Evolutionary conservation across 2,888 invertebrate species (phyloP), one percentile per base, ranked within the genome.

Genomic region (Cataglyphis livida): DNA sequence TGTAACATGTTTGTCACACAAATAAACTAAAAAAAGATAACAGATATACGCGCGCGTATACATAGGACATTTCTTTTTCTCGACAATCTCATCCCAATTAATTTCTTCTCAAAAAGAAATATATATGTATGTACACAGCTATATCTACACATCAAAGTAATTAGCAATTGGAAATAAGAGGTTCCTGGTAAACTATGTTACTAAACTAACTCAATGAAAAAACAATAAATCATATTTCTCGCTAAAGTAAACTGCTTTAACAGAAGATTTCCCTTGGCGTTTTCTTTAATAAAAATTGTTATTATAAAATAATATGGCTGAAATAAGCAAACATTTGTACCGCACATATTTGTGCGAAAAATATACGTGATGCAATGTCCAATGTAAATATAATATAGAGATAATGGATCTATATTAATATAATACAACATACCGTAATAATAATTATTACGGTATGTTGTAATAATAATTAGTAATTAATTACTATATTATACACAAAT

Each of bases 251-350:
- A 71, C 10, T 18, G 9, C 35, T 54, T 71, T 18, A 57, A n/a
- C 6, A n/a, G 51, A 51, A 57, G 10, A 35, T 38, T 71, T 71
- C 0, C 4, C 18, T 38, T 10, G 21, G 3, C 1, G 18, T 38
- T 71, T 54, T 71, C 35, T 9, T 5, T 10, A 71, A 35, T 71
- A 38, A 54, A 70, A 70, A 21, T 35, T 70, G 35, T 71, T 25
- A 57, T 38, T 35, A 25, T 12, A 57, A 57, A 57, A 57, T 57
- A 71, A 71, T 54, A 4, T 71, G 2, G 25, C 38, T 25, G 25
- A 38, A 71, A 57, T 15, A 18, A 57, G 10, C 51, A 51, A 71
- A 38, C 12, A 38, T 12, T 38, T 32, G 10, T 35, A 25, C 9
- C 5, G 32, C 21, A 57, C 10, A 25, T 41, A 41, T 51, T 51